Percentiles rank a stretch among this genome's conserved stretches.
phyloP scores from a whole-genome alignment of 1,140 invertebrate genomes.

The Bombus vancouverensis region DNA sequence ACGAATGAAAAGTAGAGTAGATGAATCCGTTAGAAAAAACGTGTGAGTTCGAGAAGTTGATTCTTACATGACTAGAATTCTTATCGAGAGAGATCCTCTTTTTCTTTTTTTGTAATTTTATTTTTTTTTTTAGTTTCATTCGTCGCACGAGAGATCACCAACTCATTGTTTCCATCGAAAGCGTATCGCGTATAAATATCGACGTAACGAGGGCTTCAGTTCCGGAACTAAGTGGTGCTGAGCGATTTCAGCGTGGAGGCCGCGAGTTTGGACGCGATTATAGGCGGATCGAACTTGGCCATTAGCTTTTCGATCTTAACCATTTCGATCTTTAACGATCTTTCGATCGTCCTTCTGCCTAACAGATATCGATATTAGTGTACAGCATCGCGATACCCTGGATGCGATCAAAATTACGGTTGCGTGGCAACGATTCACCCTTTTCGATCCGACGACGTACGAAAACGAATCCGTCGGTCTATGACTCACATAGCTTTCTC shows the following conservation, averaged over 20 bases:
- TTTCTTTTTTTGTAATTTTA: neutral
- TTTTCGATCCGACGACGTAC: neutral
- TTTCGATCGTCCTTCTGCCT: neutral
- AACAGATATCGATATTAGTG: neutral
- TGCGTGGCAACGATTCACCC: constrained; percentile 45
- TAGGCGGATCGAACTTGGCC: neutral
- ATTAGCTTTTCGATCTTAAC: neutral
- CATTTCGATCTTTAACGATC: constrained; percentile 1
- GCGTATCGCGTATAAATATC: constrained; percentile 10
- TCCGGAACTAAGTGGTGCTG: constrained; percentile 2
- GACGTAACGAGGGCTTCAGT: constrained; percentile 11
- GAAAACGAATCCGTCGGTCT: constrained; percentile 5
- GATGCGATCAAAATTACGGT: constrained; percentile 40
- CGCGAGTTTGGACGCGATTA: neutral
- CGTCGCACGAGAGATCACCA: neutral
- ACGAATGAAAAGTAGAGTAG: constrained; percentile 3
- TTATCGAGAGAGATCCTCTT: neutral
- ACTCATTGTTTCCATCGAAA: neutral
- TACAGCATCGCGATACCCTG: neutral
- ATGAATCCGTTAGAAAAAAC: constrained; percentile 1
- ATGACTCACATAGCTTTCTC: neutral
- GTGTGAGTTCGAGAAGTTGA: neutral
- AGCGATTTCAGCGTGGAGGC: neutral
- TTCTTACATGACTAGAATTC: constrained; percentile 19
- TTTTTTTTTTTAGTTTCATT: neutral